Conservation (phyloP, 2,113 vertebrate genomes). For the Nyctereutes procyonoides region DNA sequence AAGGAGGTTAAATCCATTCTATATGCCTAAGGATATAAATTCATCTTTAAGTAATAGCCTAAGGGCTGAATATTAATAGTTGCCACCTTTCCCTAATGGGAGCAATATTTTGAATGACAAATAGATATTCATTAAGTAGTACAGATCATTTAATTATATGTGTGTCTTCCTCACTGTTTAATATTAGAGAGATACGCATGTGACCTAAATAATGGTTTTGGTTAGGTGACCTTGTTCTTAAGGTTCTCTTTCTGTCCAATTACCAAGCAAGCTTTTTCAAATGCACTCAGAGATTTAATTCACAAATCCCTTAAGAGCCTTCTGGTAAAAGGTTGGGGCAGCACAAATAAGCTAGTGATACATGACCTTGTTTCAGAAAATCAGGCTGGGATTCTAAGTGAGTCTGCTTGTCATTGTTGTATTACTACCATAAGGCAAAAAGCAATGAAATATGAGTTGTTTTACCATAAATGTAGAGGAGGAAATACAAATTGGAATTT, state of each 20-base stretch:
- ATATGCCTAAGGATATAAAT: not conserved
- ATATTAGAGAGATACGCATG: not conserved
- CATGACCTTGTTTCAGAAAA: conserved; percentile 54
- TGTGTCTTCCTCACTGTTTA: conserved; percentile 51
- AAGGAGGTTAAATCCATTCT: conserved; percentile 37
- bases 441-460: not conserved
- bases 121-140: conserved; percentile 28
- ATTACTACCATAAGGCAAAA: not conserved
- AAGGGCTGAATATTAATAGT: not conserved
- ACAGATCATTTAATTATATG: conserved; percentile 57
- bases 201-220: conserved; percentile 55
- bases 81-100: not conserved
- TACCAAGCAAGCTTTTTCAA: conserved; percentile 59
- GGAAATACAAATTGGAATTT: conserved; percentile 46
- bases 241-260: conserved; percentile 60
- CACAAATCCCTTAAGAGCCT: conserved; percentile 51
- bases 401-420: not conserved
- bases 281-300: conserved; percentile 58
- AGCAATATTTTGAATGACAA: conserved; percentile 55
- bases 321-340: conserved; percentile 43
- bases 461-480: not conserved
- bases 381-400: conserved; percentile 1
- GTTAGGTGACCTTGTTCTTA: conserved; percentile 54
- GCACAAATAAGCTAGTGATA: conserved; percentile 55
- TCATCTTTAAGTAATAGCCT: conserved; percentile 5